Base-by-base conservation (phyloP, 2,113 vertebrate species). In the Plestiodon gilberti region DNA sequence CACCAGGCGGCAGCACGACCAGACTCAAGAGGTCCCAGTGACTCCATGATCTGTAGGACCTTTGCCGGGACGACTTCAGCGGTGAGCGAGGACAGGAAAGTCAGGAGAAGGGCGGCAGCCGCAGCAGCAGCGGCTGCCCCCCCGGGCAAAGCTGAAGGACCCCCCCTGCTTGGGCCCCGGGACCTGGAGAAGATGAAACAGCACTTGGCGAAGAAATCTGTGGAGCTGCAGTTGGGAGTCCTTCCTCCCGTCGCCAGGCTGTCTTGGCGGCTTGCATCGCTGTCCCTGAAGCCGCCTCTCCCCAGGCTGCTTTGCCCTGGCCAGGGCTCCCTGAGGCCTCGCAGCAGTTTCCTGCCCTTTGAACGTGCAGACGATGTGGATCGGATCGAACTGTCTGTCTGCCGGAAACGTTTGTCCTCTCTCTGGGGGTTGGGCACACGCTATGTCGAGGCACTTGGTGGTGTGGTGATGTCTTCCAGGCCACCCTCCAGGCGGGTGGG, bases 361-460 rank as follows among this genome's bases (percentile, higher is more conserved):
- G 17, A 3, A 0, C 62, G 15, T 6, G 3, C 62, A 20, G 79
- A 52, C 6, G 83, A 83, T 2, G 14, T 74, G 35, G 38, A 30
- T 18, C 38, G 23, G 10, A 40, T 83, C 0, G 79, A 86, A 57
- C 40, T 86, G 40, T 35, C 33, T 28, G 11, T 86, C 35, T 48
- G 43, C 23, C 79, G 61, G 43, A 62, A 23, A 23, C 79, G n/a
- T 3, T 59, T 89, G 23, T 22, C 9, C 23, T 65, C 23, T 15
- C 73, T 86, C 40, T 89, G 84, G 88, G 84, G 84, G 20, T 35
- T 84, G 81, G 67, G 69, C 3, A n/a, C 13, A 75, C 40, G 52
- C n/a, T 82, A 59, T 52, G n/a, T 38, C 33, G 65, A 43, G 38
- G 73, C 59, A 35, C 78, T 38, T 1, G 3, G 61, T 28, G 84